These are phyloP conservation scores for Tethya wilhelma DNA, from an alignment of 37 sponge, comb jelly and placozoan genomes.

Conservation along the genomic window DNA sequence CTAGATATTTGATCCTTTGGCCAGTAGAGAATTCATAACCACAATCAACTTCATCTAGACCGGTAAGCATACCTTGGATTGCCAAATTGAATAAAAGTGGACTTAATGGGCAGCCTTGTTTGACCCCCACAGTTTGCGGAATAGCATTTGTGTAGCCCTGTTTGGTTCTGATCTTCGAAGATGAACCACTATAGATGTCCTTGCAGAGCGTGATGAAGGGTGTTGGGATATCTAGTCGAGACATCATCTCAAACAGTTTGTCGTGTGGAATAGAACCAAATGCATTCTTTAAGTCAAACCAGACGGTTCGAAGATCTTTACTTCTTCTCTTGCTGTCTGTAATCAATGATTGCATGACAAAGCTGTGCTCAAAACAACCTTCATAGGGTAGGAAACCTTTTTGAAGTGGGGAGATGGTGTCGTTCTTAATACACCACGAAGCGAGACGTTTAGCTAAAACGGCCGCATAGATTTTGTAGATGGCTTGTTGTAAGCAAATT, in stretches of 20 bases:
- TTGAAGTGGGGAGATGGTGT: conserved; percentile 13
- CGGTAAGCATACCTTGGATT: conserved; percentile 23
- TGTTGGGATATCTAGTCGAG: background rate
- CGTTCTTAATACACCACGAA: conserved; percentile 21
- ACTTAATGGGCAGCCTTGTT: conserved; percentile 52
- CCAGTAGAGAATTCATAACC: conserved; percentile 1
- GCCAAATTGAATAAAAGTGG: conserved; percentile 42
- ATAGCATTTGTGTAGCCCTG: background rate
- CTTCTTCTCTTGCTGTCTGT: conserved; percentile 21
- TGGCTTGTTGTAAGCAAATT: conserved; percentile 42
- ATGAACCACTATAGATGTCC: conserved; percentile 39
- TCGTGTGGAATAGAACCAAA: conserved; percentile 50
- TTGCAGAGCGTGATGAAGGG: background rate
- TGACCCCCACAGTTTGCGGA: conserved; percentile 13
- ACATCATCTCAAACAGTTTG: conserved; percentile 15
- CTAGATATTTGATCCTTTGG: background rate
- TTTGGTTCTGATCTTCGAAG: background rate
- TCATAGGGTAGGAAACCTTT: conserved; percentile 56
- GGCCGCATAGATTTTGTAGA: conserved; percentile 50
- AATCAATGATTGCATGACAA: conserved; percentile 22
- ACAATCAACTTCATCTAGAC: background rate
- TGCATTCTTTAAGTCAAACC: conserved; percentile 57
- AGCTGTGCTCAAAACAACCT: conserved; percentile 47
- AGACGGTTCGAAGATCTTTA: conserved; percentile 25
- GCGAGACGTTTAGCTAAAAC: conserved; percentile 34